Base-by-base conservation (phyloP, 2,888 invertebrate species). In the Volucella inflata region DNA sequence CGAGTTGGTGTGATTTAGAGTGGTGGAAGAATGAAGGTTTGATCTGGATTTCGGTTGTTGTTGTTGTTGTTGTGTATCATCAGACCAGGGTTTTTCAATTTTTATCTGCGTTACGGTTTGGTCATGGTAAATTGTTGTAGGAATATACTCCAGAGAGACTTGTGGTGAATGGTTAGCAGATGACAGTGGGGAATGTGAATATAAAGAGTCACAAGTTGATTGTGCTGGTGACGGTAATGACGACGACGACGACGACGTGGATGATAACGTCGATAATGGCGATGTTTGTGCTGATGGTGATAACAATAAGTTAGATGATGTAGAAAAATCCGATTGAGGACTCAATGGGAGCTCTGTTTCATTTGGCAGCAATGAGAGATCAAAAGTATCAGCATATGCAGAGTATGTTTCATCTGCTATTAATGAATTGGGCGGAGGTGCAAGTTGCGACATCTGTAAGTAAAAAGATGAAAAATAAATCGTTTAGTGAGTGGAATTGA, bases 281-380 rank as follows among this genome's bases (percentile, higher is more conserved):
- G 92, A 88, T 92, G 92, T 88, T 93, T 91, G 85, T 93, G 91
- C 87, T 92, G 93, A 71, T 92, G 91, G 89, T 91, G 93, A 84
- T 48, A 88, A 88, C 84, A 89, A 88, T 51, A 90, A 89, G 89
- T 91, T 91, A 68, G 91, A 88, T 64, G 89, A 89, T 16, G 90
- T 89, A 38, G 93, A 93, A 21, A 94, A 94, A 46, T 94, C 79
- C 62, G 72, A 80, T 87, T 85, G 78, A 78, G 81, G 75, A 68
- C 91, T 87, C 94, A 94, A 72, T 94, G 93, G 79, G 89, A 81
- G 65, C 65, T 87, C 87, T 55, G 77, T 75, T 91, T 94, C 94
- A 67, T 94, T 94, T 88, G 96, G 95, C 89, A 97, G 94, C 71
- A 97, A 93, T 17, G 96, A 96, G 88, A 95, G 91, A 91, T 95